A percentile compares a stretch with the other conserved stretches of the same genome.
Evolutionary conservation across 2,113 vertebrate genomes (phyloP).

Genomic region (Brienomyrus longianalis): DNA sequence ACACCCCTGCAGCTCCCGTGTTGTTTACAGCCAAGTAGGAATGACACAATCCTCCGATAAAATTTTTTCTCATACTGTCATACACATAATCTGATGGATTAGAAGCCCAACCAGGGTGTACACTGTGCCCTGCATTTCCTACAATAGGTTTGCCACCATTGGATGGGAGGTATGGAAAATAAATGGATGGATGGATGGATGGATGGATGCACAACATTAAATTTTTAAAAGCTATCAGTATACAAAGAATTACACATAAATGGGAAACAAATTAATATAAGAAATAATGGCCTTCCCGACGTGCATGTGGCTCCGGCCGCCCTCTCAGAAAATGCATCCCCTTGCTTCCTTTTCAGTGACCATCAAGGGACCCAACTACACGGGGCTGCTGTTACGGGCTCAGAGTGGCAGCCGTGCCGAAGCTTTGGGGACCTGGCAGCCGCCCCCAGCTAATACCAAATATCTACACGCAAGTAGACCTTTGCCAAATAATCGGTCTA

Average conservation of each 20-base stretch:
- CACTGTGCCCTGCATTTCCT: background rate
- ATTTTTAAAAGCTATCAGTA: background rate
- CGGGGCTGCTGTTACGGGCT: conserved; percentile 51
- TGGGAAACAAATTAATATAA: background rate
- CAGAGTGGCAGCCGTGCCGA: conserved; percentile 22
- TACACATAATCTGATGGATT: background rate
- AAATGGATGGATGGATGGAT: background rate
- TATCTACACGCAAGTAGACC: conserved; percentile 40
- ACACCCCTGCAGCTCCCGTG: background rate
- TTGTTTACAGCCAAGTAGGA: background rate
- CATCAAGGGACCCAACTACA: conserved; percentile 51
- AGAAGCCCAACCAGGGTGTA: background rate
- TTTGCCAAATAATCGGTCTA: background rate
- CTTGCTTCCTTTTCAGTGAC: conserved; percentile 42
- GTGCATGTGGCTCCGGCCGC: background rate
- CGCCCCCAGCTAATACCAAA: conserved; percentile 45
- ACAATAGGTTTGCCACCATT: background rate
- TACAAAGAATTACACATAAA: background rate
- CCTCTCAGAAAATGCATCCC: background rate
- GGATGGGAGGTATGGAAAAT: background rate
- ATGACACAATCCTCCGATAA: background rate
- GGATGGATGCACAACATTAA: background rate
- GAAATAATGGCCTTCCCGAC: background rate
- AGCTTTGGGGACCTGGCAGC: conserved; percentile 49
- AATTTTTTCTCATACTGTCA: background rate